Evolutionary conservation across 2,113 vertebrate genomes (phyloP).

Genomic region (Formicarius rufipectus): DNA sequence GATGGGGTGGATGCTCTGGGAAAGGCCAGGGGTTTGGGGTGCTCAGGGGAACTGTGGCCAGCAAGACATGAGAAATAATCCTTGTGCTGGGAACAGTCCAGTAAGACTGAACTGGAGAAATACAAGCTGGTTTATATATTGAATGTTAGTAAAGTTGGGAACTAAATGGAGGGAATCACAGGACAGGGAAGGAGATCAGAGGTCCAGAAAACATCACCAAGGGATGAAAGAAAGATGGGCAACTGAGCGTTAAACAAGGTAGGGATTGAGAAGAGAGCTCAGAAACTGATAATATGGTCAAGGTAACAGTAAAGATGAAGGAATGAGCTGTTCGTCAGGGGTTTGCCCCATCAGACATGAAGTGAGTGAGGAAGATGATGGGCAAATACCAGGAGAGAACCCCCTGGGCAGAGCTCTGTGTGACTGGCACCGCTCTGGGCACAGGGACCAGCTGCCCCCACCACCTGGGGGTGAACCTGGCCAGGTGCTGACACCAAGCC

Average conservation of each 20-base stretch:
- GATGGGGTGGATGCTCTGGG: neutral
- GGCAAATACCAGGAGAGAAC: neutral
- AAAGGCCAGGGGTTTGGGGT: neutral
- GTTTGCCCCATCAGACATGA: neutral
- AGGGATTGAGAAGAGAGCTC: neutral
- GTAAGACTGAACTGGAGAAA: neutral
- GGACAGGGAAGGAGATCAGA: neutral
- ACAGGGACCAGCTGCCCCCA: neutral
- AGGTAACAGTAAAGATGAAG: neutral
- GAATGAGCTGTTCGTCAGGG: neutral
- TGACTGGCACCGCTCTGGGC: neutral
- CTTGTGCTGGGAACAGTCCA: neutral
- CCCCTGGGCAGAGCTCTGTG: fast-evolving
- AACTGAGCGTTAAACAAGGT: neutral
- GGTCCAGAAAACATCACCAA: neutral
- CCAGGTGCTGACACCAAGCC: neutral
- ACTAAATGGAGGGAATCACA: fast-evolving
- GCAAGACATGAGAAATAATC: fast-evolving
- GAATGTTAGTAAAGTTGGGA: fast-evolving
- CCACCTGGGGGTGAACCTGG: neutral
- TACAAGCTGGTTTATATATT: fast-evolving
- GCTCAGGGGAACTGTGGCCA: neutral
- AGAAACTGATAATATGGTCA: neutral
- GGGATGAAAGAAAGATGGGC: neutral
- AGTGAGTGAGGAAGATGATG: neutral